These are phyloP conservation scores for Lepus timidus DNA, from an alignment of 2,113 vertebrate species.

Conservation along the genomic window DNA sequence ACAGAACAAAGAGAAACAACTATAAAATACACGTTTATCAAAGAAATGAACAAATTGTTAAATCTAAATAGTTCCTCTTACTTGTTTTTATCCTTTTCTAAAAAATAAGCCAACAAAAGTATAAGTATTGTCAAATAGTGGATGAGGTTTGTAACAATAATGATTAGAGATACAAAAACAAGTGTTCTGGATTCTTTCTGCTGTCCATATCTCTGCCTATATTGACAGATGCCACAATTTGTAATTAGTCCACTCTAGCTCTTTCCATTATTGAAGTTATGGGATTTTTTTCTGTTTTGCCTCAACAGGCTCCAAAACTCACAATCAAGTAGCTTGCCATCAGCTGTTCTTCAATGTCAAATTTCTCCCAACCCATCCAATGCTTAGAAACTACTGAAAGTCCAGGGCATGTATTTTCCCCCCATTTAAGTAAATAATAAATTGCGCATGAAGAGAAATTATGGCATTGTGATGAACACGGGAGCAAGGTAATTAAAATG, in stretches of 20 bases:
- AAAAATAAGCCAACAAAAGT: constrained; percentile 53
- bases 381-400: constrained; percentile 44
- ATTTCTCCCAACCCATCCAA: neutral
- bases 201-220: neutral
- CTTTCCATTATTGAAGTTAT: constrained; percentile 27
- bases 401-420: neutral
- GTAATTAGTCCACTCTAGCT: neutral
- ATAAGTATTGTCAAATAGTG: neutral
- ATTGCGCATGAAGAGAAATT: constrained; percentile 68
- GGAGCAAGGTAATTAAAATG: constrained; percentile 60
- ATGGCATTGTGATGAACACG: neutral
- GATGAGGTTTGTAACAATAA: neutral
- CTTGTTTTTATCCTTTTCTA: neutral
- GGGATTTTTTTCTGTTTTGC: neutral
- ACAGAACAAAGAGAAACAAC: neutral
- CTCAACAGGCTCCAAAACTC: constrained; percentile 1
- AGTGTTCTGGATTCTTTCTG: neutral
- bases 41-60: constrained; percentile 21
- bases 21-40: neutral
- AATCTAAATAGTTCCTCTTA: constrained; percentile 23
- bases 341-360: constrained; percentile 36
- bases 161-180: neutral
- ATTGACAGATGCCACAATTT: neutral
- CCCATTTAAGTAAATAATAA: constrained; percentile 55
- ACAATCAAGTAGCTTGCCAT: neutral